Evolutionary conservation across 2,888 invertebrate genomes (phyloP).

Genomic region (Pristionchus mayeri): DNA sequence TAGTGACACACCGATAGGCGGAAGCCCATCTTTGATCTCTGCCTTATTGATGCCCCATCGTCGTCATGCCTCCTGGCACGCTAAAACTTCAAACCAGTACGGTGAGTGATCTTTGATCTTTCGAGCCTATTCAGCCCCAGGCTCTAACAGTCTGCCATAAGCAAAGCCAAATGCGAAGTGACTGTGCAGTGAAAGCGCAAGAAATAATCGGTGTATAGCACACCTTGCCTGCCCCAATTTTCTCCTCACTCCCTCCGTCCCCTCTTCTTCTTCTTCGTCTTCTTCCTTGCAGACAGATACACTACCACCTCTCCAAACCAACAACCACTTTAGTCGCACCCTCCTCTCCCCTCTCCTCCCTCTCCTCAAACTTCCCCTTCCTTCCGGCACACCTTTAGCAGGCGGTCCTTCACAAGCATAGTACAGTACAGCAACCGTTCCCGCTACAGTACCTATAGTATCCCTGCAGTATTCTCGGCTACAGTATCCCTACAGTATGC

Average conservation of each 20-base stretch:
- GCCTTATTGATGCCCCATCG: conserved; percentile 4
- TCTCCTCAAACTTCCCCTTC: conserved; percentile 16
- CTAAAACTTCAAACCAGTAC: background rate
- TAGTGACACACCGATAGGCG: too few species aligned
- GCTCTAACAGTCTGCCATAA: too few species aligned
- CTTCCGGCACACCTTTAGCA: background rate
- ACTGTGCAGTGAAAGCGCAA: background rate
- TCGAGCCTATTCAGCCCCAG: background rate
- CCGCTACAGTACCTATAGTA: background rate
- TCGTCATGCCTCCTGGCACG: conserved; percentile 19
- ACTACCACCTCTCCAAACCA: background rate
- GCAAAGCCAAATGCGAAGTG: background rate
- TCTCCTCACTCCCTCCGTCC: background rate
- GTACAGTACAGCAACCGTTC: background rate
- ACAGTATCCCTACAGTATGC: background rate
- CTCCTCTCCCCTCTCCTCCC: too few species aligned
- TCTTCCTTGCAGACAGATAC: background rate
- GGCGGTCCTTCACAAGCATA: background rate
- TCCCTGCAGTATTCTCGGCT: background rate
- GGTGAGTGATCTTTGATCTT: background rate
- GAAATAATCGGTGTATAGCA: conserved; percentile 14
- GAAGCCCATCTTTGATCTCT: background rate
- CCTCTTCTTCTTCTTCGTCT: background rate
- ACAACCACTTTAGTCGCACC: background rate
- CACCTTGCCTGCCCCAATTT: background rate